Evolutionary conservation across 1,140 invertebrate species (phyloP).

Genomic region (Linepithema humile): DNA sequence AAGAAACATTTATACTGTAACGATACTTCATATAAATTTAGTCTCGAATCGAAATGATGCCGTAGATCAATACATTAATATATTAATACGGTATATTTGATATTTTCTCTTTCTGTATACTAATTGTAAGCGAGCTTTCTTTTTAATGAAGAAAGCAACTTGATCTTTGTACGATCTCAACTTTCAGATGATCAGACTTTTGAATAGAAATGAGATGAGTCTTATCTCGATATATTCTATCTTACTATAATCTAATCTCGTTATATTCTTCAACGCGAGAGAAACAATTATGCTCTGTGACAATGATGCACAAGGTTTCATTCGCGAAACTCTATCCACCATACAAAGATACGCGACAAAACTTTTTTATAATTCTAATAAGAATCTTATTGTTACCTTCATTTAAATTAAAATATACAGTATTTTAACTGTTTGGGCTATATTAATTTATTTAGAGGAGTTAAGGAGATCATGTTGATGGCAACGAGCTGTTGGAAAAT

Average conservation of each 20-base stretch:
- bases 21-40: background rate
- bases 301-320: background rate
- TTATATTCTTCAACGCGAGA: background rate
- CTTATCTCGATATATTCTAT: background rate
- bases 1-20: conserved; percentile 16
- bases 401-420: conserved; percentile 28
- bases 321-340: background rate
- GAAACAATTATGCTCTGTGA: background rate
- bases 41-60: background rate
- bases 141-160: conserved; percentile 14
- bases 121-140: background rate
- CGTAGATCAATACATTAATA: background rate
- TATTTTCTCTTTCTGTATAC: conserved; percentile 14
- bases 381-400: conserved; percentile 32
- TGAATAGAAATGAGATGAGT: background rate
- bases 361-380: background rate
- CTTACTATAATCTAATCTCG: background rate
- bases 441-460: conserved; percentile 42
- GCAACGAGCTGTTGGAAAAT: background rate
- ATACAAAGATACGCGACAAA: background rate
- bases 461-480: background rate
- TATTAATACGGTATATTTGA: background rate
- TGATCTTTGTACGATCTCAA: conserved; percentile 11
- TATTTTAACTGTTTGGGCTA: conserved; percentile 44
- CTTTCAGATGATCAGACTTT: background rate